Percentiles rank a stretch among this genome's conserved stretches.
Evolutionary conservation across 2,113 vertebrate species (phyloP).

Genomic region (Clarias batrachus): DNA sequence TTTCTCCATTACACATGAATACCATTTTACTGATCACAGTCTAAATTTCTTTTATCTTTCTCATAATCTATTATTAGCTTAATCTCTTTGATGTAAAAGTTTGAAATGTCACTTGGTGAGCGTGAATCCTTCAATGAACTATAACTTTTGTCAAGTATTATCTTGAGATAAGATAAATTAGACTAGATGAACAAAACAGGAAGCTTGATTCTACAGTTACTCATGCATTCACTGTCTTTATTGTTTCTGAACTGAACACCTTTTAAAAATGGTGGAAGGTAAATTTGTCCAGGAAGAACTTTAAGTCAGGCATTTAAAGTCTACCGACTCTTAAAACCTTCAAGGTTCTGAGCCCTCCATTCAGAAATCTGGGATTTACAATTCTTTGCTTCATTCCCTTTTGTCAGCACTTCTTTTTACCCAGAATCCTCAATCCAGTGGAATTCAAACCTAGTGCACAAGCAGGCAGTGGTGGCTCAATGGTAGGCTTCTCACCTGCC

Average conservation of each 20-base stretch:
- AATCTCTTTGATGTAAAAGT: neutral
- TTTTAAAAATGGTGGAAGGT: neutral
- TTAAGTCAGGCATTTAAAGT: slow-evolving; percentile 5
- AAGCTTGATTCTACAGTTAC: neutral
- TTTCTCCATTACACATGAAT: neutral
- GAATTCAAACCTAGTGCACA: neutral
- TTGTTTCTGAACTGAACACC: neutral
- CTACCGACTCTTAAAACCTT: neutral
- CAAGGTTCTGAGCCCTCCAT: neutral
- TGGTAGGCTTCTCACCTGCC: too few relatives aligned
- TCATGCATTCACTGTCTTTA: neutral
- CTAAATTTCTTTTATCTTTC: neutral
- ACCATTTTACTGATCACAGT: neutral
- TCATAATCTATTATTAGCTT: neutral
- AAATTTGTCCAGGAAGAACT: slow-evolving; percentile 7
- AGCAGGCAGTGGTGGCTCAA: neutral
- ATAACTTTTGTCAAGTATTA: neutral
- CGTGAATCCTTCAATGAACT: neutral
- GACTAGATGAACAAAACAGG: neutral
- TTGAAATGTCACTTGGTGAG: neutral
- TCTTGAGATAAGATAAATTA: neutral
- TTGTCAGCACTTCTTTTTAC: neutral
- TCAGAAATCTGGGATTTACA: slow-evolving; percentile 8
- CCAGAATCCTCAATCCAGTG: neutral
- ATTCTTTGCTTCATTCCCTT: neutral